These are phyloP conservation scores for Vidua macroura DNA, from an alignment of 2,113 vertebrate genomes.

Conservation along the genomic window DNA sequence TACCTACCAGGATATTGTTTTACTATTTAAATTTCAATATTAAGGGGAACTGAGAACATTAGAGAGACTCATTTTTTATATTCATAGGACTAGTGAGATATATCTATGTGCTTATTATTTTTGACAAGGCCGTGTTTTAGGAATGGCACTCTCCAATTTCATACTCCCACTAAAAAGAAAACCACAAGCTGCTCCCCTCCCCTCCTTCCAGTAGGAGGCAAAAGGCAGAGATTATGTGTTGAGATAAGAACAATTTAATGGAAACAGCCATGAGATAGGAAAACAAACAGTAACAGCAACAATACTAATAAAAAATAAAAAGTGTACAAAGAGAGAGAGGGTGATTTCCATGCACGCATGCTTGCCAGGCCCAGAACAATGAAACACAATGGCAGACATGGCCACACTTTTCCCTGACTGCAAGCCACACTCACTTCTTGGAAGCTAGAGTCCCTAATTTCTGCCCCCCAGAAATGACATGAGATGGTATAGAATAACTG, in stretches of 20 bases:
- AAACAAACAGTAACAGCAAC: not conserved
- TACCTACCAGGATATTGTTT: not conserved
- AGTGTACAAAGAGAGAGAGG: not conserved
- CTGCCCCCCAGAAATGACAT: not conserved
- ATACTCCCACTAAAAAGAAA: not conserved
- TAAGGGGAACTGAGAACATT: not conserved
- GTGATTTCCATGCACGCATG: not conserved
- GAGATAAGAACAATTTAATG: not conserved
- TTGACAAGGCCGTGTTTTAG: not conserved
- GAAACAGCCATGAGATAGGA: not conserved
- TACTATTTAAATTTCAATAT: not conserved
- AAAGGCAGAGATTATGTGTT: not conserved
- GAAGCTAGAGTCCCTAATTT: not conserved
- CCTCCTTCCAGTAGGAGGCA: not conserved
- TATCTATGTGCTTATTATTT: not conserved
- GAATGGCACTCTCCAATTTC: not conserved
- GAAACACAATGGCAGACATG: not conserved
- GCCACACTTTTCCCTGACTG: fast-evolving
- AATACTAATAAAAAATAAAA: not conserved
- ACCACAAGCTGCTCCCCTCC: not conserved
- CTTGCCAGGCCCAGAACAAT: not conserved
- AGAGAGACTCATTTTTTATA: not conserved
- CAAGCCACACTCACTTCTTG: not conserved
- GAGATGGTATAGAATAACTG: not conserved
- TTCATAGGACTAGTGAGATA: not conserved